Evolutionary conservation across 2,888 invertebrate species (phyloP).

Genomic region (Drosophila recens): DNA sequence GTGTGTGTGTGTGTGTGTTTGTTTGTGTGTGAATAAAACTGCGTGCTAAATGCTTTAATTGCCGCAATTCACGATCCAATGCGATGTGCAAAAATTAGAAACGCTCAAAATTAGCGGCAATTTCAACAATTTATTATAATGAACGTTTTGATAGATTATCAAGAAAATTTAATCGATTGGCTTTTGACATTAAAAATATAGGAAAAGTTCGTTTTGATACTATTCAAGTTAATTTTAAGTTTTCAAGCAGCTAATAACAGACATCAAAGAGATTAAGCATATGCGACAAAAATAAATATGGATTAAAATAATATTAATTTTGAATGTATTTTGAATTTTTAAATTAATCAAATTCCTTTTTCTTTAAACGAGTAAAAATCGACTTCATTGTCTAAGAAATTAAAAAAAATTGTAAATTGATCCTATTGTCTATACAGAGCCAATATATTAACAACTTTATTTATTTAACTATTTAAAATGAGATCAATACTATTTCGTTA

Average conservation of each 20-base stretch:
- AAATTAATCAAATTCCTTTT: no score
- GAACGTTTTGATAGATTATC: slow-evolving; percentile 44
- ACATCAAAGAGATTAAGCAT: neutral
- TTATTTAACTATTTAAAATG: neutral
- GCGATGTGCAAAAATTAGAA: slow-evolving; percentile 60
- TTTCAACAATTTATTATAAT: slow-evolving; percentile 54
- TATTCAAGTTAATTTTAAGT: neutral
- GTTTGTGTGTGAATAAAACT: slow-evolving; percentile 48
- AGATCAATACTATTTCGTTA: no score
- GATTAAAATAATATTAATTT: neutral
- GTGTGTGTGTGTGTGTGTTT: neutral
- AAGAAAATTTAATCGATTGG: slow-evolving; percentile 21
- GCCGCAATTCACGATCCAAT: slow-evolving; percentile 62
- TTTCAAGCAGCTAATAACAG: neutral
- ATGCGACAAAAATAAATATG: neutral
- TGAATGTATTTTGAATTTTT: no score
- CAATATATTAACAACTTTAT: no score
- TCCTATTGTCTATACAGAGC: no score
- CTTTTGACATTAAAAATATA: slow-evolving; percentile 11
- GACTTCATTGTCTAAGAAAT: no score
- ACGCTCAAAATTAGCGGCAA: slow-evolving; percentile 64
- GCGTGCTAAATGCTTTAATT: slow-evolving; percentile 75
- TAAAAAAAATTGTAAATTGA: no score
- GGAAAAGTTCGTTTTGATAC: neutral
- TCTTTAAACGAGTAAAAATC: no score